Base-by-base conservation (phyloP, 92 coral and sea anemone species). In the Porites evermanni region DNA sequence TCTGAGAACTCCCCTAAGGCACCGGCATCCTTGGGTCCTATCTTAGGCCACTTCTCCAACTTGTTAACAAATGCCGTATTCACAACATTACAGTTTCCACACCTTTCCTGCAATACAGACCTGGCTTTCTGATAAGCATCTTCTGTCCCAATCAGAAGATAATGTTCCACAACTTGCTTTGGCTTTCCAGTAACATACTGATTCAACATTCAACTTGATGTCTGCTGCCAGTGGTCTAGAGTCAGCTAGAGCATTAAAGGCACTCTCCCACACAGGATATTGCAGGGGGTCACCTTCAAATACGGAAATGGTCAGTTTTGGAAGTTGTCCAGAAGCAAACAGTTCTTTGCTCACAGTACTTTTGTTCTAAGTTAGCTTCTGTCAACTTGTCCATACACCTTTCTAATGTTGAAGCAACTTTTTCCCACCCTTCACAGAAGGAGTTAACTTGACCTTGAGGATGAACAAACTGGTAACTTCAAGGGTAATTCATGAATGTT, bases 101-200 rank as follows among this genome's bases (percentile, higher is more conserved):
- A 81, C 70, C 83, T 81, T 32, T 88, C 87, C 20, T 74, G 74
- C 53, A 88, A 83, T 51, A 82, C 54, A 5, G 81, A 59, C 76
- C 75, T 88, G 59, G 90, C 90, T 18, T 70, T 26, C 74, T 70
- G 74, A 53, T 88, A 82, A 8, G 92, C 92, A 64, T 83, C 89
- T 20, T 89, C 89, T 16, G 92, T 78, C 11, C 71, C 80, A 13
- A 83, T 64, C 78, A 86, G 50, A 51, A 86, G 59, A 56, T 77
- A 79, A 14, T 79, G 85, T 7, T 89, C 89, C 32, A 89, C 78
- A 24, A 77, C 86, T 79, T 89, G 89, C 53, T 80, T 88, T 18
- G 92, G 88, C 54, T 82, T 89, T 70, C 91, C 91, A 29, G 91
- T 3, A 8, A 92, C 90, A 83, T 74, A 85, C 70, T 92, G 95